Percentiles rank a stretch among this genome's conserved stretches.
phyloP scores from a whole-genome alignment of 2,888 invertebrate species.

The Pterostichus niger region DNA sequence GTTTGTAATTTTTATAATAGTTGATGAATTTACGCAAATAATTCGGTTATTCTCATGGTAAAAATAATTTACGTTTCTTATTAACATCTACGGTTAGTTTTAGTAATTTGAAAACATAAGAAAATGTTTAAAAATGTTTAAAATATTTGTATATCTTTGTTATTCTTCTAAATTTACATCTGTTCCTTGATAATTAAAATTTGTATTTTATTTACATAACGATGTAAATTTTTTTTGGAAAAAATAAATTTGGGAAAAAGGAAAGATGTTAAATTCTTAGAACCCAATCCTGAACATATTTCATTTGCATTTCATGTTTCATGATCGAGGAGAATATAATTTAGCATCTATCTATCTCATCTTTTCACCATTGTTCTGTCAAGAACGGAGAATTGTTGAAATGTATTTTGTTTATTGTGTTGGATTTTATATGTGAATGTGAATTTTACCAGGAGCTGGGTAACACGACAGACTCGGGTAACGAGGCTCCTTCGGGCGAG shows the following conservation, averaged over 20 bases:
- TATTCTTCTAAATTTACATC: constrained; percentile 45
- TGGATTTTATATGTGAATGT: constrained; percentile 6
- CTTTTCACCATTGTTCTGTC: not conserved
- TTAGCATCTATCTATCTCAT: constrained; percentile 4
- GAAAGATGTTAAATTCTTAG: constrained; percentile 47
- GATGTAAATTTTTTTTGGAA: constrained; percentile 52
- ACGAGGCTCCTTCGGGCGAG: constrained; percentile 76
- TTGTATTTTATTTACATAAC: constrained; percentile 39
- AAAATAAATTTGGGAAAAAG: constrained; percentile 39
- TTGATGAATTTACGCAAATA: constrained; percentile 19
- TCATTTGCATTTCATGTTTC: constrained; percentile 3
- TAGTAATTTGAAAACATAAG: constrained; percentile 29
- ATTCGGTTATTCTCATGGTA: constrained; percentile 11
- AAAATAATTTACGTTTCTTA: constrained; percentile 20
- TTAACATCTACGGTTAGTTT: constrained; percentile 16
- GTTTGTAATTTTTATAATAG: constrained; percentile 12
- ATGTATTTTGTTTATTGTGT: not conserved
- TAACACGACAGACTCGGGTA: constrained; percentile 78
- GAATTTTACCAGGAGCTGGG: constrained; percentile 85
- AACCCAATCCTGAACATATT: constrained; percentile 13
- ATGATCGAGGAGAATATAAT: constrained; percentile 5
- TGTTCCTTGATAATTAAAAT: constrained; percentile 41
- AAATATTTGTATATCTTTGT: constrained; percentile 26
- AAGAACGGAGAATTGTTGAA: not conserved
- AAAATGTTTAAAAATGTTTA: constrained; percentile 15